Evolutionary conservation across 2,888 invertebrate genomes (phyloP).

Genomic region (Hydriomena furcata): DNA sequence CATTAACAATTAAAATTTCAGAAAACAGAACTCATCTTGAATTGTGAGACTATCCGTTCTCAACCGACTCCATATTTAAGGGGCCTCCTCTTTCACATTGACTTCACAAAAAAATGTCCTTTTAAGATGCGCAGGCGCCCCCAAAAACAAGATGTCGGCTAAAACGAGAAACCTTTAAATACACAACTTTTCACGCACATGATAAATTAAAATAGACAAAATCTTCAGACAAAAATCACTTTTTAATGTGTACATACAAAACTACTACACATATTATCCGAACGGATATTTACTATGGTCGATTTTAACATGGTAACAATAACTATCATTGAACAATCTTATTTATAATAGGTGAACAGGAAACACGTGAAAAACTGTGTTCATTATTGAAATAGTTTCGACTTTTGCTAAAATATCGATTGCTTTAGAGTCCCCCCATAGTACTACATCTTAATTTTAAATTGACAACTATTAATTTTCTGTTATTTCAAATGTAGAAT

Average conservation of each 20-base stretch:
- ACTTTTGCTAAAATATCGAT: no score
- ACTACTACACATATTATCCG: neutral
- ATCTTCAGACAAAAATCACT: no score
- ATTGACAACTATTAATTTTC: no score
- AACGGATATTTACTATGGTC: neutral
- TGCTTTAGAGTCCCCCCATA: no score
- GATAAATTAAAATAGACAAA: neutral
- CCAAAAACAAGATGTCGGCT: constrained; percentile 1
- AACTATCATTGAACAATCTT: no score
- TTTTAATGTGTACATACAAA: neutral
- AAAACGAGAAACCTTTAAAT: neutral
- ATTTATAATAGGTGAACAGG: neutral
- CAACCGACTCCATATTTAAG: neutral
- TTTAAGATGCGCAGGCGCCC: neutral
- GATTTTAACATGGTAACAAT: neutral
- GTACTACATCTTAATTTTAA: no score
- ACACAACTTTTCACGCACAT: constrained; percentile 6
- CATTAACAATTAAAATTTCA: constrained; percentile 15
- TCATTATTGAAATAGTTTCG: no score
- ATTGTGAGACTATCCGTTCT: neutral
- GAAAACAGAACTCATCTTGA: constrained; percentile 16
- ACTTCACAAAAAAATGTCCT: no score
- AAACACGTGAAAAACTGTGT: no score
- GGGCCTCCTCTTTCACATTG: no score
- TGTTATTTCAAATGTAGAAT: no score